A percentile compares a stretch with the other conserved stretches of the same genome.
Evolutionary conservation across 37 sponge, comb jelly and placozoan genomes (phyloP).

Genomic region (Halisarca cf. caerulea): DNA sequence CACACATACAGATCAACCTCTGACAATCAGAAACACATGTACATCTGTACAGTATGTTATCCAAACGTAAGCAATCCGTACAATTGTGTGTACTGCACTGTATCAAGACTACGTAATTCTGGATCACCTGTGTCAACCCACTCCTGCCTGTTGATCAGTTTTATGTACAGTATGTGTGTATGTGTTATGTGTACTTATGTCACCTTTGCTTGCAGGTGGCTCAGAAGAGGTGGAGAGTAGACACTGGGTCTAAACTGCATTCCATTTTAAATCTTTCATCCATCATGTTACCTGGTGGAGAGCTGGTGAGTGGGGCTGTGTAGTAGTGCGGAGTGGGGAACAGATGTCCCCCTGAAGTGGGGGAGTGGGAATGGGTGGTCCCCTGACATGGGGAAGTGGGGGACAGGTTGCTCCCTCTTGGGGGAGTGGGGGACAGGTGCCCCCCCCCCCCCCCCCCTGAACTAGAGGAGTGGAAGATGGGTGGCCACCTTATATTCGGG

Average conservation of each 20-base stretch:
- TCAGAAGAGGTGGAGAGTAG: conserved; percentile 97
- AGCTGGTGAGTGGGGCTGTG: conserved; percentile 51
- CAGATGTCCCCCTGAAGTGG: no score
- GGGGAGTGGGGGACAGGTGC: no score
- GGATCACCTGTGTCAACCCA: not conserved
- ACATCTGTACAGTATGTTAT: no score
- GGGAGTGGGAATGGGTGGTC: no score
- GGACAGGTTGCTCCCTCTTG: no score
- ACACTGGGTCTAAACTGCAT: conserved; percentile 84
- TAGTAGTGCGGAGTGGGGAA: no score
- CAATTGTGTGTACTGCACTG: not conserved
- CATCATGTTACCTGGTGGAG: conserved; percentile 95
- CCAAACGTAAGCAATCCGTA: not conserved
- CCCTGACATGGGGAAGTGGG: no score
- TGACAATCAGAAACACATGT: no score
- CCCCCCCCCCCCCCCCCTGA: no score
- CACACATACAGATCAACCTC: no score
- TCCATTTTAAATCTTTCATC: conserved; percentile 91
- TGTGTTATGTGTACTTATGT: not conserved
- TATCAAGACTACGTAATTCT: not conserved
- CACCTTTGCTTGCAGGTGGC: conserved; percentile 58
- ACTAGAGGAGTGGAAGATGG: no score
- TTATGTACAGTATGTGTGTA: not conserved
- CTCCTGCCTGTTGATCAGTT: not conserved
- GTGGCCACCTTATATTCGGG: no score